phyloP scores from a whole-genome alignment of 2,888 invertebrate genomes.

The Ormyrus thymus region DNA sequence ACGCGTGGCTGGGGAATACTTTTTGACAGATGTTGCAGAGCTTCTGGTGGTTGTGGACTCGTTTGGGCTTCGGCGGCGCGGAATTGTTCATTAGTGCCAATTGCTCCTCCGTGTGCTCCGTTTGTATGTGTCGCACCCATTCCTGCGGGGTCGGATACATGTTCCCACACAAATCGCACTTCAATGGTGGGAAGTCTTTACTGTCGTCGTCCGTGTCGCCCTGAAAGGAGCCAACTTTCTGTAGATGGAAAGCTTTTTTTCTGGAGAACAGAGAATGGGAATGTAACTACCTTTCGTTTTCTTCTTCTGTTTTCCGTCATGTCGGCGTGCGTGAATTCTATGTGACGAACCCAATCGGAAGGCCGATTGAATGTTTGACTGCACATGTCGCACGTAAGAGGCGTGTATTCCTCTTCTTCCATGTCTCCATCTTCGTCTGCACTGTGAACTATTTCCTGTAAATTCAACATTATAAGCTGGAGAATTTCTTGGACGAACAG shows the following conservation, averaged over 20 bases:
- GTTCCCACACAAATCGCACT: slow-evolving; percentile 87
- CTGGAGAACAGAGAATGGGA: neutral
- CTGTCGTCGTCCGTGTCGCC: slow-evolving; percentile 83
- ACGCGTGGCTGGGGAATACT: slow-evolving; percentile 86
- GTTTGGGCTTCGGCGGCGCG: slow-evolving; percentile 79
- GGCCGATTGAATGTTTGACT: slow-evolving; percentile 89
- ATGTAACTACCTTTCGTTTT: slow-evolving; percentile 69
- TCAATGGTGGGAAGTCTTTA: slow-evolving; percentile 82
- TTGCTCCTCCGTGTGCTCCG: slow-evolving; percentile 88
- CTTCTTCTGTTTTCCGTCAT: slow-evolving; percentile 76
- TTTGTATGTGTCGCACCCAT: slow-evolving; percentile 92
- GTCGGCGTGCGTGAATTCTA: slow-evolving; percentile 85
- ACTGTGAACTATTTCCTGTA: slow-evolving; percentile 73
- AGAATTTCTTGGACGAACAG: slow-evolving; percentile 10
- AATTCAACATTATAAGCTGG: slow-evolving; percentile 14
- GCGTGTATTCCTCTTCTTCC: slow-evolving; percentile 82
- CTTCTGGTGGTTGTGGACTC: slow-evolving; percentile 73
- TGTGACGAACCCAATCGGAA: slow-evolving; percentile 89
- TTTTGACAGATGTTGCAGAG: slow-evolving; percentile 83
- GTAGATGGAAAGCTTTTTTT: no score
- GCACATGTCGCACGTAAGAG: slow-evolving; percentile 88
- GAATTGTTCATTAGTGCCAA: slow-evolving; percentile 86
- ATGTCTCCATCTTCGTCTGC: slow-evolving; percentile 76
- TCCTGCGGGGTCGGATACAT: slow-evolving; percentile 85
- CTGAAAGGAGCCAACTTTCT: slow-evolving; percentile 68